Base-by-base conservation (phyloP, 1,140 invertebrate genomes). In the Trachymyrmex cornetzi region DNA sequence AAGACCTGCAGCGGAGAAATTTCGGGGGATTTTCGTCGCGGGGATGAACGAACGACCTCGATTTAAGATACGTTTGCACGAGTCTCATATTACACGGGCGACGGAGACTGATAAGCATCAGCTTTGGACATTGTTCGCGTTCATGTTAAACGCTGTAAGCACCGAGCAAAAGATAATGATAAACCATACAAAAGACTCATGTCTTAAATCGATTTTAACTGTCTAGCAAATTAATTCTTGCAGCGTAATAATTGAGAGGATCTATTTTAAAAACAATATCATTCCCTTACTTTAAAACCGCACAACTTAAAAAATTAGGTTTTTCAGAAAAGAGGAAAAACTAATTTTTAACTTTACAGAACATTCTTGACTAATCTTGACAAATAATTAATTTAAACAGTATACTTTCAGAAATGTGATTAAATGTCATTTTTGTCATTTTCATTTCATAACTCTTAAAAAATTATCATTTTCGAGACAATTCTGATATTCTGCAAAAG, bases 11-110 rank as follows among this genome's bases (percentile, higher is more conserved):
- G 22, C 53, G 61, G 22, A 44, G 79, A 82, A 72, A 82, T 82
- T 82, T 72, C 67, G 53, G 22, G 12, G 67, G 80, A 82, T 82
- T 74, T 82, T 82, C 38, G 55, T 80, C 63, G 66, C 3, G 77
- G n/a, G 61, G n/a, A 57, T 48, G 22, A 69, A 69, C 14, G 38
- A 74, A 82, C 55, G 55, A 74, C 38, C 61, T 72, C 69, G 34
- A 82, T 72, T 48, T 74, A 82, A 74, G 80, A 82, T 72, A 82
- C 53, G 48, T 38, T 80, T 80, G 30, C 55, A 71, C 34, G 34
- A 57, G 12, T 16, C 67, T 59, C 67, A 55, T 74, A 82, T 72
- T 48, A 34, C 53, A 72, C 34, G 77, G 30, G 34, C 44, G 12
- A 5, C 14, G 34, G 6, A 11, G 24, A 48, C 80, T 61, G 80